Evolutionary conservation across 2,113 vertebrate species (phyloP).

Genomic region (Clarias batrachus): DNA sequence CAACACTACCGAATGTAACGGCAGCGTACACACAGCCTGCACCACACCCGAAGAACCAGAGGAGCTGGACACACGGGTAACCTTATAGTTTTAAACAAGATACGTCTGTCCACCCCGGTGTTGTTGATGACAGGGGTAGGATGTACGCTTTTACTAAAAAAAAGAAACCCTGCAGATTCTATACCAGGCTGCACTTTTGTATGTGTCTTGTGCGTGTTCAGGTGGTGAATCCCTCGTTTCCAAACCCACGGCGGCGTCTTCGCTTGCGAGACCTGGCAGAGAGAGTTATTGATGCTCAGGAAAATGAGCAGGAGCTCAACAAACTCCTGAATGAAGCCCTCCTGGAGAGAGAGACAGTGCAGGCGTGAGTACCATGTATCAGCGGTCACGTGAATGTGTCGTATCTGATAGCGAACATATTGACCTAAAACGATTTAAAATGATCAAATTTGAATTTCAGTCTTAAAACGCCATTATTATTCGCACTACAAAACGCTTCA

Average conservation of each 20-base stretch:
- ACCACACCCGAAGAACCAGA: slow-evolving; percentile 81
- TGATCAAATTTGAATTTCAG: neutral
- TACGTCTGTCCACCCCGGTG: neutral
- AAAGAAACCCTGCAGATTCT: neutral
- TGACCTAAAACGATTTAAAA: neutral
- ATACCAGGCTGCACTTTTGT: slow-evolving; percentile 14
- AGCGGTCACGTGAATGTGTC: neutral
- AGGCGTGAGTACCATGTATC: slow-evolving; percentile 75
- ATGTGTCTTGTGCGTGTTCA: slow-evolving; percentile 41
- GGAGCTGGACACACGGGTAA: slow-evolving; percentile 83
- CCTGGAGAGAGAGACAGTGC: slow-evolving; percentile 86
- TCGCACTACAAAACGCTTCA: neutral
- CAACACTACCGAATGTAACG: slow-evolving; percentile 87
- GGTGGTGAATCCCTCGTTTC: slow-evolving; percentile 90
- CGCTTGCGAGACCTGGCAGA: slow-evolving; percentile 87
- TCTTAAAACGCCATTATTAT: neutral
- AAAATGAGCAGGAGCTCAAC: slow-evolving; percentile 93
- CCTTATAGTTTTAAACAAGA: no score
- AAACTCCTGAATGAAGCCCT: slow-evolving; percentile 91
- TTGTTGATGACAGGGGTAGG: neutral
- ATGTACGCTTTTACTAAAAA: neutral
- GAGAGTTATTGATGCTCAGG: slow-evolving; percentile 78
- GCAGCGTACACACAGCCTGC: slow-evolving; percentile 77
- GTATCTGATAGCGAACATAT: neutral
- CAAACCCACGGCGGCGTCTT: slow-evolving; percentile 88